A percentile compares a stretch with the other conserved stretches of the same genome.
Conservation (phyloP, 2,888 invertebrate species). For the Rhagonycha fulva region DNA sequence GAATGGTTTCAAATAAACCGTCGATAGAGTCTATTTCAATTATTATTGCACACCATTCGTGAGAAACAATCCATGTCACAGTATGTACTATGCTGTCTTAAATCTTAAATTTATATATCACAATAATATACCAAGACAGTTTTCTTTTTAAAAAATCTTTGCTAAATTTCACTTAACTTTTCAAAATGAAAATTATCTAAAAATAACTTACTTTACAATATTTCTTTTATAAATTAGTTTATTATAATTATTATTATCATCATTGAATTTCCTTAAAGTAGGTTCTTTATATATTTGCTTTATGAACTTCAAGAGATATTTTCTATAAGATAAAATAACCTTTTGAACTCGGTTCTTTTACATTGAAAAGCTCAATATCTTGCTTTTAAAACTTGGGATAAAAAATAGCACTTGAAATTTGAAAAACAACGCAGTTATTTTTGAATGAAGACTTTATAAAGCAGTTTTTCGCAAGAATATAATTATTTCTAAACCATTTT, state of each 20-base stretch:
- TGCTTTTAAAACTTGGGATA: background rate
- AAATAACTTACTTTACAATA: background rate
- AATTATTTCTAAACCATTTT: background rate
- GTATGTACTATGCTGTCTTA: background rate
- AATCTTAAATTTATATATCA: background rate
- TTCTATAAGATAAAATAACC: background rate
- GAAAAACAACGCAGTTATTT: background rate
- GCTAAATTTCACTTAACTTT: background rate
- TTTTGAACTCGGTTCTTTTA: background rate
- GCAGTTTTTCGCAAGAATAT: background rate
- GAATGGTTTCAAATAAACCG: background rate
- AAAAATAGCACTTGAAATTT: background rate
- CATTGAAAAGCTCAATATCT: background rate
- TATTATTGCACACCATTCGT: background rate
- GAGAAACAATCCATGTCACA: background rate
- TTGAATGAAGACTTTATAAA: background rate
- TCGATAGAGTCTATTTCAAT: slow-evolving; percentile 1
- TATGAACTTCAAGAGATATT: background rate
- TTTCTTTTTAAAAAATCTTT: background rate
- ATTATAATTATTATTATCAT: background rate
- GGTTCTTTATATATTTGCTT: background rate
- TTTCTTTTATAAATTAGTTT: background rate
- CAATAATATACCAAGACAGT: background rate
- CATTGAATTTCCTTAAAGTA: background rate
- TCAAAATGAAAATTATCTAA: background rate